Base-by-base conservation (phyloP, 2,113 vertebrate genomes). In the Clarias macrocephalus region DNA sequence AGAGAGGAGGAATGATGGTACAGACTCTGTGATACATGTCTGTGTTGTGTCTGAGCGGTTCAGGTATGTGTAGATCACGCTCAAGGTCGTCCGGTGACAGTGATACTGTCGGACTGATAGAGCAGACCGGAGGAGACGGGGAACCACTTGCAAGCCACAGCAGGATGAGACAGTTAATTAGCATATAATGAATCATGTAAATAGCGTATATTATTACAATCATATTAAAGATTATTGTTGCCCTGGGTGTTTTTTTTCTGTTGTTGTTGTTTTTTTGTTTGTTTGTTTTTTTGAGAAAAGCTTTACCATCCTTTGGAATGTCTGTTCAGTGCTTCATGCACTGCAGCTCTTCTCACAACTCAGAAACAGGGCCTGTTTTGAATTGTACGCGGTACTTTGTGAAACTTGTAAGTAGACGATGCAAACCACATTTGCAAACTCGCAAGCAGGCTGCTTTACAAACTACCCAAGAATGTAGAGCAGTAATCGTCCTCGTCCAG, bases 41-140 rank as follows among this genome's bases (percentile, higher is more conserved):
- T 79, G 48, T 79, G 81, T 86, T 75, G 12, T 72, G 30, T 60
- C 21, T 23, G 79, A 63, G 85, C 11, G 30, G 30, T 60, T 88
- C 63, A 86, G 85, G 81, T 86, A 85, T 80, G 66, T 75, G 76
- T 77, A 82, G 89, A 86, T 87, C 76, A 81, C 48, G 70, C 83
- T 87, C 89, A 90, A 88, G 89, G 89, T 90, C 89, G 25, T 66
- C 54, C 28, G 56, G 33, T 86, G 89, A 81, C 85, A 75, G 25
- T 68, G 48, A 70, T 86, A 33, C 65, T 73, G 72, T 85, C 86
- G 48, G 70, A 65, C 68, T 0, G 23, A 66, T 80, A 13, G 70
- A 83, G 52, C 68, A 42, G 16, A 5, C 12, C 19, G n/a, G 25
- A 77, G 6, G 33, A 56, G 42, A 57, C 13, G 63, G 12, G 28